Base-by-base conservation (phyloP, 2,888 invertebrate genomes). In the Psylliodes chrysocephalus region DNA sequence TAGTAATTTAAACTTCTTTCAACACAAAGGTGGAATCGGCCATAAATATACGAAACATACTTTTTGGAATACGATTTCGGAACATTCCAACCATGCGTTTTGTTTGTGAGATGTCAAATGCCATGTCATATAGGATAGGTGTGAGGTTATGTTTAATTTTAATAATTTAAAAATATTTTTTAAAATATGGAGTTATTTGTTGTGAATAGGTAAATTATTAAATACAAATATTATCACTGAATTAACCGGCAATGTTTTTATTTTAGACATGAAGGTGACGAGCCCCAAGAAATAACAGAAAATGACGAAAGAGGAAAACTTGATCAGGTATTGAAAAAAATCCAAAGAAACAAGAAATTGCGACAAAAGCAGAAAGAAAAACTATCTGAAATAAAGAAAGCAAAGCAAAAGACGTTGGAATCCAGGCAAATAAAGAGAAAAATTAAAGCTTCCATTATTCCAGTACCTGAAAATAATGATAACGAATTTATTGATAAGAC, bases 131-230 rank as follows among this genome's bases (percentile, higher is more conserved):
- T n/a, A n/a, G n/a, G n/a, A n/a, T n/a, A n/a, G 8, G 30, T 30
- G 2, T n/a, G 10, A 30, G 30, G 10, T 8, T 30, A 30, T 28
- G 1, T 28, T 49, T 15, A 49, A 28, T 49, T 51, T 17, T n/a
- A n/a, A n/a, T n/a, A n/a, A n/a, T n/a, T n/a, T n/a, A n/a, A n/a
- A n/a, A n/a, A n/a, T n/a, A n/a, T 30, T 12, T 38, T 28, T 71
- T 54, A 17, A 55, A 40, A 8, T 33, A 59, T 91, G 91, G 90
- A 90, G 82, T 84, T 91, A 70, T 91, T 91, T 77, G 85, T 90
- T 67, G 86, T 91, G 55, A 89, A 91, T 76, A 87, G 91, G 91
- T 91, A 82, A 72, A 71, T 67, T 56, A n/a, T 15, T 2, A 12
- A 35, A 3, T 8, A 3, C 10, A 4, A 12, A 1, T 2, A 33